Conservation (phyloP, 2,888 invertebrate genomes). For the Caenorhabditis drosophilae region DNA sequence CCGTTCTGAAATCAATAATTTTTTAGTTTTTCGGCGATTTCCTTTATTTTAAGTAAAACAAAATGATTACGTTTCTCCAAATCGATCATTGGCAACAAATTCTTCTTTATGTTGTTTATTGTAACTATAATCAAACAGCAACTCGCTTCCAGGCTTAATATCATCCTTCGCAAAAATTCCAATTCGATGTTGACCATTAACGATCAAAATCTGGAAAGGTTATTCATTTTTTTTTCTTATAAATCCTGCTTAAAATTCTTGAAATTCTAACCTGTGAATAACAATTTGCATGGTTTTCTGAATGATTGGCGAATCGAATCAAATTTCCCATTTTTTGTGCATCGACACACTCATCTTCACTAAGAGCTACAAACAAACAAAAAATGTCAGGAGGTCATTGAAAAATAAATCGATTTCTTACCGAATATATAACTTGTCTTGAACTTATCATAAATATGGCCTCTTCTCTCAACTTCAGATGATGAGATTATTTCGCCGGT, state of each 20-base stretch:
- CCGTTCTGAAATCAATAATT: too few species aligned
- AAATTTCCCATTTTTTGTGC: slow-evolving; percentile 98
- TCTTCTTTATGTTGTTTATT: slow-evolving; percentile 91
- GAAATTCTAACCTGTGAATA: slow-evolving; percentile 79
- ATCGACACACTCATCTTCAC: slow-evolving; percentile 80
- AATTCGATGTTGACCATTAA: slow-evolving; percentile 75
- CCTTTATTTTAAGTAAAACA: too few species aligned
- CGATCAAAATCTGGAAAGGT: slow-evolving; percentile 69
- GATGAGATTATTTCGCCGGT: slow-evolving; percentile 95
- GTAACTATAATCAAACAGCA: slow-evolving; percentile 89
- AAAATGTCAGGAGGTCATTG: too few species aligned
- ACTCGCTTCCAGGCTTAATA: slow-evolving; percentile 94
- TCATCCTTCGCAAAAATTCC: slow-evolving; percentile 95
- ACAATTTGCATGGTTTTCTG: slow-evolving; percentile 93
- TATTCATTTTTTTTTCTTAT: background rate
- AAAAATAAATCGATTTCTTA: too few species aligned
- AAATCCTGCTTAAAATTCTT: too few species aligned
- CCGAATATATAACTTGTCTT: slow-evolving; percentile 96
- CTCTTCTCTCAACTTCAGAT: slow-evolving; percentile 96
- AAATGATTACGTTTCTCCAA: too few species aligned
- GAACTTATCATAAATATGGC: slow-evolving; percentile 98
- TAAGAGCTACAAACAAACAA: slow-evolving; percentile 51
- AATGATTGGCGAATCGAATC: slow-evolving; percentile 99
- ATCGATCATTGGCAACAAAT: slow-evolving; percentile 91
- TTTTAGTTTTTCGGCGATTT: too few species aligned